Conservation (phyloP, 2,888 invertebrate genomes). For the Hipparchia semele region DNA sequence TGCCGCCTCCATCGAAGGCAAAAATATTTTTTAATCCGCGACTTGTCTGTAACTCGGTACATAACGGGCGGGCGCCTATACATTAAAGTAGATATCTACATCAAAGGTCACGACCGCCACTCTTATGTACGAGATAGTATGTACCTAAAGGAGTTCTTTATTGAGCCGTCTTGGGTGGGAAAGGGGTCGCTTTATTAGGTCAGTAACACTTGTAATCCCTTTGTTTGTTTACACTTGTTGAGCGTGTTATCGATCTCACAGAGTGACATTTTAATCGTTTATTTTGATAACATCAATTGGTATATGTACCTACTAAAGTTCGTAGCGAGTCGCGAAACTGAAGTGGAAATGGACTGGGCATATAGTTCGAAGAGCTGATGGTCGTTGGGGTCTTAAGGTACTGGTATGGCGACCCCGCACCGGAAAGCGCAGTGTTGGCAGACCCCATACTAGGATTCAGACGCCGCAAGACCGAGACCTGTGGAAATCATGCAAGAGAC, state of each 20-base stretch:
- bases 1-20: constrained; percentile 42
- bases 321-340: too few species aligned
- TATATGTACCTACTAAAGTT: not conserved
- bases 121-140: constrained; percentile 71
- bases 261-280: constrained; percentile 29
- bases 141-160: constrained; percentile 80
- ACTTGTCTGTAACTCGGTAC: constrained; percentile 49
- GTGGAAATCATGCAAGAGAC: too few species aligned
- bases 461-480: too few species aligned
- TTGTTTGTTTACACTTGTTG: constrained; percentile 71
- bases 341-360: too few species aligned
- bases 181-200: constrained; percentile 81
- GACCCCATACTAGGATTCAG: too few species aligned
- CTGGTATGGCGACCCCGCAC: too few species aligned
- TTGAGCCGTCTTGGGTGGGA: constrained; percentile 76
- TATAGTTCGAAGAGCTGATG: too few species aligned
- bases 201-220: constrained; percentile 76
- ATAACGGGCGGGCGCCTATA: constrained; percentile 41
- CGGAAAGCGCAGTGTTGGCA: too few species aligned
- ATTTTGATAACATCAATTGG: constrained; percentile 21
- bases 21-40: constrained; percentile 59
- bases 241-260: constrained; percentile 43
- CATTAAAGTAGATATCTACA: constrained; percentile 60
- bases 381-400: too few species aligned
- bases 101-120: constrained; percentile 77